Conservation (phyloP, 2,797 vertebrate species). For the Gallinago solitaria region DNA sequence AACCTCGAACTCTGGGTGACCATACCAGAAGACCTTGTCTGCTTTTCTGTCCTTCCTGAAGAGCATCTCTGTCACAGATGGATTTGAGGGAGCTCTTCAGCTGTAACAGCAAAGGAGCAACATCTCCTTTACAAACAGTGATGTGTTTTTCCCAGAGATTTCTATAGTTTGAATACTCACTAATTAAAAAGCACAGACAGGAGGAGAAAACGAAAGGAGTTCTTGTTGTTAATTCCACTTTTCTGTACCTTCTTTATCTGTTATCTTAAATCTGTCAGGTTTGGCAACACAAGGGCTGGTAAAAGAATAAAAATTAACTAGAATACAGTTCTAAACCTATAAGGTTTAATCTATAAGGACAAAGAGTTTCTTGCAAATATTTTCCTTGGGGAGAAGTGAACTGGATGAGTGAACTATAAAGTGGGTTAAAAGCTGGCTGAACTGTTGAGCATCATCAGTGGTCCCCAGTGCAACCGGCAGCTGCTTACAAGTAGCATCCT, state of each 20-base stretch:
- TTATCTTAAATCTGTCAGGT: neutral
- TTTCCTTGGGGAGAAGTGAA: neutral
- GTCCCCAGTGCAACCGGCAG: fast-evolving
- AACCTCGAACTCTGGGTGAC: neutral
- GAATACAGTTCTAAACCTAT: neutral
- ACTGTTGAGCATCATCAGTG: neutral
- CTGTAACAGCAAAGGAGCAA: neutral
- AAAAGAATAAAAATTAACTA: neutral
- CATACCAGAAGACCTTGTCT: neutral
- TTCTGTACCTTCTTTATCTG: neutral
- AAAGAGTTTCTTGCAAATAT: neutral
- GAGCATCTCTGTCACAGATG: fast-evolving
- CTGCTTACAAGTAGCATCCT: neutral
- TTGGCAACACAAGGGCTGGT: neutral
- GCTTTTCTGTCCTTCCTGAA: neutral
- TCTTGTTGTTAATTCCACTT: neutral
- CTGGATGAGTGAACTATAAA: neutral
- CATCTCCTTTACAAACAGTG: neutral
- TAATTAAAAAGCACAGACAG: neutral
- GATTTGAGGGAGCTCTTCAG: neutral
- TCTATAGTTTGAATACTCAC: neutral
- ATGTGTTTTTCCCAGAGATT: neutral
- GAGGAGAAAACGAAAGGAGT: neutral
- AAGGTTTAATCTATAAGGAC: neutral
- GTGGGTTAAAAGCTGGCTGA: neutral